phyloP scores from a whole-genome alignment of 2,888 invertebrate genomes.

The Stegana nigrithorax region DNA sequence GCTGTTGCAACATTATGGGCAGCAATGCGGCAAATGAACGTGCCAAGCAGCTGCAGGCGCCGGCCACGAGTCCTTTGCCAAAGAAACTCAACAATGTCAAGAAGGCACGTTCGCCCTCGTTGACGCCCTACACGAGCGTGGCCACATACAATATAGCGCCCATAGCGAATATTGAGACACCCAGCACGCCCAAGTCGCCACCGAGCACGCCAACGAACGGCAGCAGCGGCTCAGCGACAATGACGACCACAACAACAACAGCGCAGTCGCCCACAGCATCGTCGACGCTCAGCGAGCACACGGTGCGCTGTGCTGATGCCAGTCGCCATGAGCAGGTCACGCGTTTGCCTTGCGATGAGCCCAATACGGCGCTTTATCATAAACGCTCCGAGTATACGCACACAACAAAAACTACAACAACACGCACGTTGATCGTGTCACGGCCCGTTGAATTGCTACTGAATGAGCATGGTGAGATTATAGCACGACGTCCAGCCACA shows the following conservation, averaged over 20 bases:
- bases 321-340: constrained; percentile 50
- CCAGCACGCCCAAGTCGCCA: constrained; percentile 2
- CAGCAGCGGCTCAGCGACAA: too few relatives aligned
- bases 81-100: constrained; percentile 25
- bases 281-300: constrained; percentile 41
- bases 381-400: constrained; percentile 58
- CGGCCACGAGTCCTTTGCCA: constrained; percentile 27
- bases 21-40: constrained; percentile 13
- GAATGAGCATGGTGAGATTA: constrained; percentile 62
- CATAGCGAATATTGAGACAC: neutral
- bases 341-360: constrained; percentile 44
- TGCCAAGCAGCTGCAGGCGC: constrained; percentile 26
- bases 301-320: constrained; percentile 52
- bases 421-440: constrained; percentile 56
- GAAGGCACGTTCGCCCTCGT: constrained; percentile 48
- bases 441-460: constrained; percentile 57
- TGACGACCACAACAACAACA: constrained; percentile 13
- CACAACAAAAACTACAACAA: constrained; percentile 61
- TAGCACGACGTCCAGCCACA: constrained; percentile 42
- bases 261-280: constrained; percentile 37
- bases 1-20: constrained; percentile 62
- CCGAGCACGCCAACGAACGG: constrained; percentile 13
- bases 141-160: constrained; percentile 45
- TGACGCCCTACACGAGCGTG: constrained; percentile 45
- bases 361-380: constrained; percentile 36